phyloP scores from a whole-genome alignment of 2,888 invertebrate species.

The Beris chalybata region DNA sequence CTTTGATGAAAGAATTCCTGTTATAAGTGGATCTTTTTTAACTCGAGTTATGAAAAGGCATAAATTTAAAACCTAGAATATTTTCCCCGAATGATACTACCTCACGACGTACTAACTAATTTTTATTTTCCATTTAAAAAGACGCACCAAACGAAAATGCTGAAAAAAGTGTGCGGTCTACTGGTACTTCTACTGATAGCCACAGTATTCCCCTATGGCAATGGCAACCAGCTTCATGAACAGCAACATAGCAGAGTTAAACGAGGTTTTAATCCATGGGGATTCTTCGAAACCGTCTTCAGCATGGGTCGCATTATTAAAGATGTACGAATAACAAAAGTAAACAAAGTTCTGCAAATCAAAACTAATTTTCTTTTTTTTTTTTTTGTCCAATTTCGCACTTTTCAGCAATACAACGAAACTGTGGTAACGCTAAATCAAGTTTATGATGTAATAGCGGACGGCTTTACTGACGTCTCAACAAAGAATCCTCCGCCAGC shows the following conservation, averaged over 20 bases:
- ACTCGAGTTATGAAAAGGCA: no score
- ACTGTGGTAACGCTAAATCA: slow-evolving; percentile 50
- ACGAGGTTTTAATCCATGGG: slow-evolving; percentile 47
- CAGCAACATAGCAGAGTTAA: slow-evolving; percentile 23
- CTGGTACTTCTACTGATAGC: slow-evolving; percentile 14
- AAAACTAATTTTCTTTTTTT: slow-evolving; percentile 21
- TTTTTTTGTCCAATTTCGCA: slow-evolving; percentile 12
- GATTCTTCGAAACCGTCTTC: slow-evolving; percentile 51
- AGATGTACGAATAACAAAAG: slow-evolving; percentile 46
- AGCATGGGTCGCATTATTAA: slow-evolving; percentile 49
- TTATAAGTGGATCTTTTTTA: no score
- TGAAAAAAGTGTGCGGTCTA: slow-evolving; percentile 16
- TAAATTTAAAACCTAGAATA: no score
- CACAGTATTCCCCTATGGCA: slow-evolving; percentile 14
- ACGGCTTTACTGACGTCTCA: slow-evolving; percentile 44
- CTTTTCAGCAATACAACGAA: slow-evolving; percentile 53
- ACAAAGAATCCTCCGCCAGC: slow-evolving; percentile 22
- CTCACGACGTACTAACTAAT: no score
- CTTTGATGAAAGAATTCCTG: no score
- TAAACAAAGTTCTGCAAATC: slow-evolving; percentile 14
- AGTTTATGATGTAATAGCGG: slow-evolving; percentile 51
- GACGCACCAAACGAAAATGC: slow-evolving; percentile 2
- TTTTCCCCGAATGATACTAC: no score
- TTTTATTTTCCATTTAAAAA: no score
- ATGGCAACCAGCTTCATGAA: slow-evolving; percentile 41